A percentile compares a stretch with the other conserved stretches of the same genome.
These are phyloP conservation scores for Eurytoma californica DNA, from an alignment of 2,888 invertebrate genomes.

Conservation along the genomic window DNA sequence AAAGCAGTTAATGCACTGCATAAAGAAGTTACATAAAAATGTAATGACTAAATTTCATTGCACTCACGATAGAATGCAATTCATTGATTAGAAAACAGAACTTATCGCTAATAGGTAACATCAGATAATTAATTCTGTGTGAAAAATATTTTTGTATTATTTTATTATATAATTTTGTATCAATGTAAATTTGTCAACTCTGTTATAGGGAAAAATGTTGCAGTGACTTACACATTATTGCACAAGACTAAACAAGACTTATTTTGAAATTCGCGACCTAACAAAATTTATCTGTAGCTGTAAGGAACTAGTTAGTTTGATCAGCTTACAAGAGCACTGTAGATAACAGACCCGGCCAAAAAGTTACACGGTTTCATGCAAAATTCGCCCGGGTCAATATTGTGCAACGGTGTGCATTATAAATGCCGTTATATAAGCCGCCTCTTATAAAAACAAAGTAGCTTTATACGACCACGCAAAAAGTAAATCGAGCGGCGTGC, in stretches of 20 bases:
- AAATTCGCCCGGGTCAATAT: background rate
- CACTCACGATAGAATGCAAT: background rate
- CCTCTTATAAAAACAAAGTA: background rate
- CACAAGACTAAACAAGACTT: slow-evolving; percentile 38
- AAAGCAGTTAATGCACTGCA: slow-evolving; percentile 9
- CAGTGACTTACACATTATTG: slow-evolving; percentile 41
- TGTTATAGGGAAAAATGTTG: slow-evolving; percentile 6
- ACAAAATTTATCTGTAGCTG: background rate
- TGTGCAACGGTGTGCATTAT: background rate
- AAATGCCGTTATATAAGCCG: slow-evolving; percentile 13
- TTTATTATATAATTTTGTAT: slow-evolving; percentile 38
- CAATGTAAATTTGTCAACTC: slow-evolving; percentile 5
- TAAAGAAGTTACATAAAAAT: slow-evolving; percentile 41
- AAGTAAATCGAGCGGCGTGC: background rate
- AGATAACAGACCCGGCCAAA: background rate
- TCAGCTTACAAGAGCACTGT: background rate
- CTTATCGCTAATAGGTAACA: background rate
- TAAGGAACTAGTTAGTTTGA: background rate
- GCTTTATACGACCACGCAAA: background rate
- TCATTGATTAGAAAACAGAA: slow-evolving; percentile 1
- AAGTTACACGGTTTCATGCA: too few relatives aligned
- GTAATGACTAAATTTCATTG: slow-evolving; percentile 13
- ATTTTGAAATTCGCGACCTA: slow-evolving; percentile 10
- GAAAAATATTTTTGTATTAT: background rate
- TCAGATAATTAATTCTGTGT: background rate